Evolutionary conservation across 2,888 invertebrate species (phyloP).

Genomic region (Rhamphomyia laevipes): DNA sequence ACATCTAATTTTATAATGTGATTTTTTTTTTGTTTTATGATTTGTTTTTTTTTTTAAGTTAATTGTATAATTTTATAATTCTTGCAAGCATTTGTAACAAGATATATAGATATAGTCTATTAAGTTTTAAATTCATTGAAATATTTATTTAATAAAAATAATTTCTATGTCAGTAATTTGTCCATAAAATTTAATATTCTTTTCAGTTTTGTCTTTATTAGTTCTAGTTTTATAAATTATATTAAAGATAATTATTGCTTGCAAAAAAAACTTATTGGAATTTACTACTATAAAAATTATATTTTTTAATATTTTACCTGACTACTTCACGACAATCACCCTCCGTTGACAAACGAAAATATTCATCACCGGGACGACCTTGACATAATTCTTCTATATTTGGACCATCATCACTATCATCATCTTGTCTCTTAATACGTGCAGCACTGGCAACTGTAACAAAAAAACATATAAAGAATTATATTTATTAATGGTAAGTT

Average conservation of each 20-base stretch:
- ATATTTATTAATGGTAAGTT: background rate
- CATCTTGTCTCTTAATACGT: constrained; percentile 54
- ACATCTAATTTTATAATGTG: constrained; percentile 53
- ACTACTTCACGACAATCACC: constrained; percentile 89
- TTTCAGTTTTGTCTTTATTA: too few species aligned
- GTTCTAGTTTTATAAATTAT: too few species aligned
- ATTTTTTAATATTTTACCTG: constrained; percentile 47
- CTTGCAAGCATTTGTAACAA: too few species aligned
- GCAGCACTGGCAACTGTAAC: constrained; percentile 40
- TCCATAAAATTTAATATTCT: too few species aligned
- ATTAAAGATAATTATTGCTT: too few species aligned
- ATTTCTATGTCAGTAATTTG: too few species aligned
- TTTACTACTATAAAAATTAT: constrained; percentile 1
- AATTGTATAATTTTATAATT: too few species aligned
- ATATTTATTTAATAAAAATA: too few species aligned
- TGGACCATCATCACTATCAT: constrained; percentile 47
- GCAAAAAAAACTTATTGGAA: background rate
- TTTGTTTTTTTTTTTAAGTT: constrained; percentile 5
- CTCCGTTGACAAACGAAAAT: constrained; percentile 73
- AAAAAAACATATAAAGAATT: constrained; percentile 2
- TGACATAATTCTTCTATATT: constrained; percentile 75
- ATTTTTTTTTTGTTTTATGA: background rate
- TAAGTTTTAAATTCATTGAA: too few species aligned
- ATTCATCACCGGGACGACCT: constrained; percentile 80
- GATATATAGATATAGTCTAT: too few species aligned